phyloP scores from a whole-genome alignment of 2,797 vertebrate genomes.

The Acropternis orthonyx region DNA sequence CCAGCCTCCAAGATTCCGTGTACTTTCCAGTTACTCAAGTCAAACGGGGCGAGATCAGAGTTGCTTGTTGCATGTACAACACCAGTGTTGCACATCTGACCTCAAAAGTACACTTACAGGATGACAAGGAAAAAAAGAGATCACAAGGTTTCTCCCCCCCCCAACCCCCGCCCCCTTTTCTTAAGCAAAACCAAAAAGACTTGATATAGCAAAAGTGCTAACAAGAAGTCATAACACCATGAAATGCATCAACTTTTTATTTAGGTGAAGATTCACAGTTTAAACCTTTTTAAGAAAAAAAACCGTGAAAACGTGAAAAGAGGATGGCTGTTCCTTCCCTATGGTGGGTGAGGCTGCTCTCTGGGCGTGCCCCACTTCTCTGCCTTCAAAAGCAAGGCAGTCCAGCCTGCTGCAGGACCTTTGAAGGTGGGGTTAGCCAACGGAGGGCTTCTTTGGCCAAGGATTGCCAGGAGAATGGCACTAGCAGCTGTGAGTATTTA shows the following conservation, averaged over 20 bases:
- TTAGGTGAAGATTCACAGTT: neutral
- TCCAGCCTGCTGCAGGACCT: rapidly evolving
- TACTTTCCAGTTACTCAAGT: neutral
- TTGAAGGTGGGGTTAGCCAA: neutral
- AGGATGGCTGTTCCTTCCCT: neutral
- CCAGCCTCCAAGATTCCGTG: neutral
- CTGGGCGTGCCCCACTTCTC: neutral
- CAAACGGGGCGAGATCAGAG: neutral
- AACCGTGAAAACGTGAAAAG: no score
- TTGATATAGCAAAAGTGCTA: neutral
- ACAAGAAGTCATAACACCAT: neutral
- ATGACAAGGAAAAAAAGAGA: neutral
- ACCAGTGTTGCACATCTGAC: neutral
- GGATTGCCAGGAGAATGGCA: neutral
- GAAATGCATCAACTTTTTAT: neutral
- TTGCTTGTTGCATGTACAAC: neutral
- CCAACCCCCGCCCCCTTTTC: no score
- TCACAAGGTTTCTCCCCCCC: no score
- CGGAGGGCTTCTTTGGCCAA: neutral
- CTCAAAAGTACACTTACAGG: neutral
- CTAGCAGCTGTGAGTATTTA: neutral
- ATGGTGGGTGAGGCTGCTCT: neutral
- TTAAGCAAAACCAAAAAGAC: neutral
- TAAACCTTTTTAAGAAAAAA: neutral
- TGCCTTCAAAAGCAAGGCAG: neutral